Evolutionary conservation across 2,888 invertebrate species (phyloP).

Genomic region (Prostheceraeus crozeri): DNA sequence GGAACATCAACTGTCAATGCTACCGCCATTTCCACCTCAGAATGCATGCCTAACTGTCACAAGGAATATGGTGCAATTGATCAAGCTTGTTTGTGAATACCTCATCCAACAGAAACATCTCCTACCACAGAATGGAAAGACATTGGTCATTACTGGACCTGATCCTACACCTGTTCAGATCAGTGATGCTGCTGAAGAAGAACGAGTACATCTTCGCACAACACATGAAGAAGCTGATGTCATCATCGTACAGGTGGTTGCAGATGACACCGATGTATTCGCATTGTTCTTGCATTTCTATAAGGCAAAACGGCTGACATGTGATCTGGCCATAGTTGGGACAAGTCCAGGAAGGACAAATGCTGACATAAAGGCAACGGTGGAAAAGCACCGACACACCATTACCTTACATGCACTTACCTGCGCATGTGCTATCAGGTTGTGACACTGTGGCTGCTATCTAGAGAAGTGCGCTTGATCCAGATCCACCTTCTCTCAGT

Average conservation of each 20-base stretch:
- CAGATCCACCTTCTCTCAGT: no score
- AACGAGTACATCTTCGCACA: slow-evolving; percentile 38
- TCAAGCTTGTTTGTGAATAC: slow-evolving; percentile 39
- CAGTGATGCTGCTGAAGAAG: not conserved
- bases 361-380: slow-evolving; percentile 6
- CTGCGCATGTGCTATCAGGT: not conserved
- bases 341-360: not conserved
- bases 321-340: slow-evolving; percentile 2
- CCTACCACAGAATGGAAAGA: slow-evolving; percentile 25
- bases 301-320: slow-evolving; percentile 10
- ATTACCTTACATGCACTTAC: not conserved
- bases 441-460: no score
- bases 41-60: slow-evolving; percentile 38
- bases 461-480: no score
- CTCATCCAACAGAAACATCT: slow-evolving; percentile 15
- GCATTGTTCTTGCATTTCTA: not conserved
- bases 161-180: slow-evolving; percentile 24
- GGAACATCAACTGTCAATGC: slow-evolving; percentile 32
- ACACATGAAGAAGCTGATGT: slow-evolving; percentile 41
- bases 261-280: slow-evolving; percentile 14
- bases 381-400: slow-evolving; percentile 3
- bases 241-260: slow-evolving; percentile 36
- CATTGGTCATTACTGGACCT: slow-evolving; percentile 28
- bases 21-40: slow-evolving; percentile 40
- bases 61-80: slow-evolving; percentile 40